Evolutionary conservation across 2,113 vertebrate genomes (phyloP), one percentile per base, ranked within the genome.

Genomic region (Melanocharis versteri): DNA sequence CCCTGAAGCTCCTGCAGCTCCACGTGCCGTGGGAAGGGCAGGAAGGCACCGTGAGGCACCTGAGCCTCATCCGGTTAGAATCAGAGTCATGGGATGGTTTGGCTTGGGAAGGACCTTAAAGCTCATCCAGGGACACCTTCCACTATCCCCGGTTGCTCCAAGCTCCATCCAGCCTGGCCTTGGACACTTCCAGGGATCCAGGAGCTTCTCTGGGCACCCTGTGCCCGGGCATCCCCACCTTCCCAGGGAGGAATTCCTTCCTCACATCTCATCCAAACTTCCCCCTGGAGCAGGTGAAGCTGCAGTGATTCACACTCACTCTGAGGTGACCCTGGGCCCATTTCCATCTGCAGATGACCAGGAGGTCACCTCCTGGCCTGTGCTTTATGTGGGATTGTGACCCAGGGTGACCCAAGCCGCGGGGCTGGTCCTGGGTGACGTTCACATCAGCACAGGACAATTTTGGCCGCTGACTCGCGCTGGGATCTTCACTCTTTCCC

Each of bases 131-230:
- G 39, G 4, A 39, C 47, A 26, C 23, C 42, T 65, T 0, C 70
- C 70, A 40, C 30, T 3, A 0, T 11, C 11, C 40, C n/a, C 64
- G 40, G 19, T 0, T 10, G 48, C 40, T 64, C 48, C 28, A 8
- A 39, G 2, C 40, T 13, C 40, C 0, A 0, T 47, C 48, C 69
- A 44, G 0, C 42, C 44, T n/a, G 42, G 35, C 28, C 35, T 39
- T 4, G 82, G 6, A 1, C 48, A 64, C 19, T 84, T 0, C n/a
- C 69, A 64, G 48, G n/a, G 48, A 39, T 84, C 44, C 79, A 82
- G 39, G 57, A 84, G 48, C 57, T 45, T 1, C 28, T 64, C 81
- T 78, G 72, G 62, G 47, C 6, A 50, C 4, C 15, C 70, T 48
- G 15, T 60, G 28, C 37, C 53, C 60, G 53, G 35, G 17, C 27